phyloP scores from a whole-genome alignment of 2,888 invertebrate species.

The Arge pagana region DNA sequence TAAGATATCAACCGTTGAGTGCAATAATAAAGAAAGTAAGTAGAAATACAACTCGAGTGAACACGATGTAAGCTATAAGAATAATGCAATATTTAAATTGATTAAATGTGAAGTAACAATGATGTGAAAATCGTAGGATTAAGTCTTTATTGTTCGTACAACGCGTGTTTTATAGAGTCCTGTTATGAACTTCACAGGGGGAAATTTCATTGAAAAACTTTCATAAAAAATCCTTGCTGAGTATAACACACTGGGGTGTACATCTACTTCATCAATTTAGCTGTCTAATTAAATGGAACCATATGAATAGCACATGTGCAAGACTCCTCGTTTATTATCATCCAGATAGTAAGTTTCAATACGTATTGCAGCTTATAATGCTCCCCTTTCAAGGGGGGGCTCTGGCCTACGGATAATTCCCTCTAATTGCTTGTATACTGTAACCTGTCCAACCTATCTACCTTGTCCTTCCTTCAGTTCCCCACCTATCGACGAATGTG shows the following conservation, averaged over 20 bases:
- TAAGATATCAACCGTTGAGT: no score
- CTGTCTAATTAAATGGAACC: constrained; percentile 17
- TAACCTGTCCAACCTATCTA: constrained; percentile 32
- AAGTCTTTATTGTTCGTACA: no score
- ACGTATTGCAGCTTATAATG: constrained; percentile 21
- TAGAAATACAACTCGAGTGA: no score
- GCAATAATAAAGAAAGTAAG: no score
- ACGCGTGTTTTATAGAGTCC: no score
- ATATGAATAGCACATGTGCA: constrained; percentile 13
- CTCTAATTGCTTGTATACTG: constrained; percentile 44
- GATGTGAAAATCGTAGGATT: no score
- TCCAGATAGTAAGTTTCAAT: constrained; percentile 17
- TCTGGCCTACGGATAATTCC: constrained; percentile 36
- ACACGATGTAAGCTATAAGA: no score
- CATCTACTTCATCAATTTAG: constrained; percentile 2
- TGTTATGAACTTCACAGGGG: no score
- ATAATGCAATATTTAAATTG: no score
- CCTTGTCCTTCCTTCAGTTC: constrained; percentile 20
- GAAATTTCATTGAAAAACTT: constrained; percentile 4
- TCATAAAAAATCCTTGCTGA: not conserved
- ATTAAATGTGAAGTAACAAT: no score
- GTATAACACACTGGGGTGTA: constrained; percentile 9
- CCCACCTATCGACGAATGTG: constrained; percentile 43
- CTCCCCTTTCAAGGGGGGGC: constrained; percentile 13
- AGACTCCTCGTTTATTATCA: constrained; percentile 20